These are phyloP conservation scores for Cetonia aurata DNA, from an alignment of 2,888 invertebrate species.

Conservation along the genomic window DNA sequence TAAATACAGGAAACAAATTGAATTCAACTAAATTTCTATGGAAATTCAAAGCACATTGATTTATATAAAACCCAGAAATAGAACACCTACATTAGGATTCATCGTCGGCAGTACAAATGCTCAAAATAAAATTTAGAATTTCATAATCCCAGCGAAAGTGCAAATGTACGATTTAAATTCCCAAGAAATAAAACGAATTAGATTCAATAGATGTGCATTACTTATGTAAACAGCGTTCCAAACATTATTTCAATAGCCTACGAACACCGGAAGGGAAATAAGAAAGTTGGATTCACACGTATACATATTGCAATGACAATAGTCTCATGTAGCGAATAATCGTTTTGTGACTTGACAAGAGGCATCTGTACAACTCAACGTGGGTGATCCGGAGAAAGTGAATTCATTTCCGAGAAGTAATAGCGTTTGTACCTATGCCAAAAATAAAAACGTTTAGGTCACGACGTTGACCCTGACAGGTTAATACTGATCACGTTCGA, in stretches of 20 bases:
- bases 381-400: conserved; percentile 9
- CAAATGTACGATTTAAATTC: too few relatives aligned
- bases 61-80: too few relatives aligned
- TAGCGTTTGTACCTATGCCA: conserved; percentile 1
- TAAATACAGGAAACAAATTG: too few relatives aligned
- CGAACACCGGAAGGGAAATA: background rate
- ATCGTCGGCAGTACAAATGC: too few relatives aligned
- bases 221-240: background rate
- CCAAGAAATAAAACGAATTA: too few relatives aligned
- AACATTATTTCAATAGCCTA: background rate
- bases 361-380: background rate
- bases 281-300: background rate
- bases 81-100: too few relatives aligned
- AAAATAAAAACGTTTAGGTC: conserved; percentile 5
- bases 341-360: background rate
- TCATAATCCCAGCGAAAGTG: too few relatives aligned
- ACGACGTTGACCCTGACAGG: conserved; percentile 36
- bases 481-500: background rate
- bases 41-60: too few relatives aligned
- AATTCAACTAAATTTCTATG: too few relatives aligned
- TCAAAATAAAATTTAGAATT: too few relatives aligned
- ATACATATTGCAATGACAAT: background rate
- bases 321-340: background rate
- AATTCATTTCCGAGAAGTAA: background rate
- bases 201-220: background rate